These are phyloP conservation scores for Sylvicapra grimmia DNA, from an alignment of 2,113 vertebrate species.

Conservation along the genomic window DNA sequence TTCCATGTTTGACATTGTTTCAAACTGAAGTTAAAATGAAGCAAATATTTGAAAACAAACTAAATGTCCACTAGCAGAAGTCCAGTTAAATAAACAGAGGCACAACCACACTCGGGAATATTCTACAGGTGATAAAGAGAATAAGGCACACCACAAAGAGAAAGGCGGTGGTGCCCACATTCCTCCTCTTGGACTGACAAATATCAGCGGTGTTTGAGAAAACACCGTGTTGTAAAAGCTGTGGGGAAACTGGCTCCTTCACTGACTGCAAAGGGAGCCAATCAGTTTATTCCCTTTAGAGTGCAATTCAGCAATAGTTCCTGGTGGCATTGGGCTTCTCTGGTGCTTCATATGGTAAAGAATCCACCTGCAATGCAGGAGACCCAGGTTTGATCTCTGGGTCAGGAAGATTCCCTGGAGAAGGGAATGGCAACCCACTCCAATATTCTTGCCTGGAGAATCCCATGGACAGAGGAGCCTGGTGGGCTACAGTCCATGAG, in stretches of 20 bases:
- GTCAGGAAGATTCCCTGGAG: not conserved
- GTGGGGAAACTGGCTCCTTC: not conserved
- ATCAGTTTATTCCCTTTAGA: not conserved
- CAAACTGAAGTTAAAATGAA: not conserved
- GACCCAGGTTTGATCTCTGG: not conserved
- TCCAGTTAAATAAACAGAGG: not conserved
- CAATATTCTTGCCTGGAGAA: not conserved
- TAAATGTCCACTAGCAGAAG: not conserved
- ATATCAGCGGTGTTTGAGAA: not conserved
- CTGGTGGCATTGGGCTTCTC: not conserved
- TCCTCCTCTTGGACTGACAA: too few species aligned
- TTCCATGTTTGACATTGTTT: not conserved
- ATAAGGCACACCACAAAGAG: not conserved
- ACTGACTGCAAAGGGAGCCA: not conserved
- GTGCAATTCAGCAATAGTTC: not conserved
- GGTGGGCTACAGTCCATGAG: not conserved
- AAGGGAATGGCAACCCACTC: not conserved
- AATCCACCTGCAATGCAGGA: not conserved
- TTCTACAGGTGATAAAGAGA: not conserved
- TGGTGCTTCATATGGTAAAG: not conserved
- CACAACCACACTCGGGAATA: not conserved
- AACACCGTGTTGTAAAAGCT: not conserved
- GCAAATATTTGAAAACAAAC: not conserved
- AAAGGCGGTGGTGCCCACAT: fast-evolving
- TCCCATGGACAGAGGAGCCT: not conserved